These are phyloP conservation scores for Brachionus koreanus DNA, from an alignment of 1,140 invertebrate genomes.

Conservation along the genomic window DNA sequence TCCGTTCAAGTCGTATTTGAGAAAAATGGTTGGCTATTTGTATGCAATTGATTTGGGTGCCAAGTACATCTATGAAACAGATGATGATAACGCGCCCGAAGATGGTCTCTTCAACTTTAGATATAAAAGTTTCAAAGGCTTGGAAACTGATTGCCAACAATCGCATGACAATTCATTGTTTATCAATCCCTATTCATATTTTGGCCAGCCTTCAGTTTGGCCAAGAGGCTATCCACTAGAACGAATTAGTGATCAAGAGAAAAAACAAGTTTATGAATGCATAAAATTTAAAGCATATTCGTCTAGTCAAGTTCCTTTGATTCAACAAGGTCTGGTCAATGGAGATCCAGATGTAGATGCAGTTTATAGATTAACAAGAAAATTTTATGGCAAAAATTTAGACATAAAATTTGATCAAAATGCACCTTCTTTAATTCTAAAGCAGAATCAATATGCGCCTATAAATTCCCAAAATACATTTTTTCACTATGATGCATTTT, in stretches of 20 bases:
- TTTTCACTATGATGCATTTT: conserved; percentile 51
- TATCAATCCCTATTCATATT: conserved; percentile 51
- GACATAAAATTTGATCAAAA: conserved; percentile 48
- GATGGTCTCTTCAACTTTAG: conserved; percentile 44
- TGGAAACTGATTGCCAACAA: conserved; percentile 39
- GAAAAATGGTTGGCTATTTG: conserved; percentile 17
- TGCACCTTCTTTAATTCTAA: conserved; percentile 48
- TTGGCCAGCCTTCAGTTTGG: conserved; percentile 52
- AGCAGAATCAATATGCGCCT: conserved; percentile 49
- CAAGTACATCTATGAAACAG: conserved; percentile 54
- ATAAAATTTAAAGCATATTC: background rate
- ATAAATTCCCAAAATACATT: conserved; percentile 54
- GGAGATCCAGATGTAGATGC: conserved; percentile 56
- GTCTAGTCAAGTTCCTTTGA: conserved; percentile 46
- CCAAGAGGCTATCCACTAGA: conserved; percentile 52
- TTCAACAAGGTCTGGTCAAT: conserved; percentile 54
- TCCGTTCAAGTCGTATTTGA: background rate
- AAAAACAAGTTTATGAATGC: too few relatives aligned
- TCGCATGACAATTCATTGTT: conserved; percentile 4
- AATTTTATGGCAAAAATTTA: conserved; percentile 41
- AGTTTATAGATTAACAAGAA: conserved; percentile 50
- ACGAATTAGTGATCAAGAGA: conserved; percentile 45
- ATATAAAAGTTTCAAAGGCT: background rate
- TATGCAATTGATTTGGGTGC: conserved; percentile 48
- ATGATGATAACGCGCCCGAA: conserved; percentile 52